Conservation (phyloP, 1,140 invertebrate genomes). For the Doryteuthis pealeii region DNA sequence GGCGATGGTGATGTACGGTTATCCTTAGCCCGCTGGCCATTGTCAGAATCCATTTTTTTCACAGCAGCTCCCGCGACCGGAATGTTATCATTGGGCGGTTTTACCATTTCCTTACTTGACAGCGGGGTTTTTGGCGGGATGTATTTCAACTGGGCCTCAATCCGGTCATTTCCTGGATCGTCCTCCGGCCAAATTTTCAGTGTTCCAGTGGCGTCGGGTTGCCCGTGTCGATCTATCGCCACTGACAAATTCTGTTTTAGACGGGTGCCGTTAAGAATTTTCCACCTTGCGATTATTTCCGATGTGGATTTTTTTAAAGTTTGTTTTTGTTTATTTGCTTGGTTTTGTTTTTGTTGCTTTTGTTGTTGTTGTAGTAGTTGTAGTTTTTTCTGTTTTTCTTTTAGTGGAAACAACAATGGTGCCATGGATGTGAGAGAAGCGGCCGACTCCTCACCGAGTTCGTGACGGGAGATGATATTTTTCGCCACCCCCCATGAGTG, state of each 20-base stretch:
- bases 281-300: no score
- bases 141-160: slow-evolving; percentile 38
- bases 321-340: neutral
- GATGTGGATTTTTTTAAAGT: no score
- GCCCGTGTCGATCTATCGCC: no score
- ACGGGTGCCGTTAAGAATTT: neutral
- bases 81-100: neutral
- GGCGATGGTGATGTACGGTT: slow-evolving; percentile 12
- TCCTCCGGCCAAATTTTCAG: slow-evolving; percentile 30
- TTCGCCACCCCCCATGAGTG: neutral
- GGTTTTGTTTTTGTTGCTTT: neutral
- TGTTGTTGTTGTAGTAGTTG: neutral
- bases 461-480: neutral
- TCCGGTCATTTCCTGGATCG: slow-evolving; percentile 38
- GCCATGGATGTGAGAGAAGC: neutral
- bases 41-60: slow-evolving; percentile 16
- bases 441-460: neutral
- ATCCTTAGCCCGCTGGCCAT: slow-evolving; percentile 18
- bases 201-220: neutral
- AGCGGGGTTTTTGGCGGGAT: slow-evolving; percentile 12
- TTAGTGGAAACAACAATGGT: neutral
- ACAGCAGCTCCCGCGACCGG: neutral
- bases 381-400: neutral
- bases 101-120: neutral
- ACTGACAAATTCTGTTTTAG: neutral